Evolutionary conservation across 2,797 vertebrate genomes (phyloP).

Genomic region (Sebastes paucispinis): DNA sequence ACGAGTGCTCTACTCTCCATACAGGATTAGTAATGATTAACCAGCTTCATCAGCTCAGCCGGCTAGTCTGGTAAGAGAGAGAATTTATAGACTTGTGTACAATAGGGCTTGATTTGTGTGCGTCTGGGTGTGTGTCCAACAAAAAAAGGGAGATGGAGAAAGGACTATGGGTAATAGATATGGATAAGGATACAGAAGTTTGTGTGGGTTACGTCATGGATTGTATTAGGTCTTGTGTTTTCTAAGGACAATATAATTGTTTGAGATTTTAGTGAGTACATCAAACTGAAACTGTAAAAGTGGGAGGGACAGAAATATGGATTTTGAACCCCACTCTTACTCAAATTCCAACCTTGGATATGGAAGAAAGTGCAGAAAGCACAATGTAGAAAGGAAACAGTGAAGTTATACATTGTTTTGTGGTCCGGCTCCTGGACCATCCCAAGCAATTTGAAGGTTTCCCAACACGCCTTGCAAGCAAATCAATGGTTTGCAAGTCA

Average conservation of each 20-base stretch:
- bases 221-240: background rate
- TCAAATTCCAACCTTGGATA: background rate
- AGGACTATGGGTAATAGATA: background rate
- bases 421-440: background rate
- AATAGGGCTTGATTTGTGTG: conserved; percentile 25
- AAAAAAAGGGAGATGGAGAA: background rate
- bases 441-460: conserved; percentile 3
- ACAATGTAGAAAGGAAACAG: background rate
- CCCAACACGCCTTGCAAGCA: conserved; percentile 15
- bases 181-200: rapidly evolving
- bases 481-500: conserved; percentile 49
- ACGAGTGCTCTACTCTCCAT: background rate
- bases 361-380: background rate
- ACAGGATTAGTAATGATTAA: conserved; percentile 66
- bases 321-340: background rate
- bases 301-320: background rate
- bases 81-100: conserved; percentile 51
- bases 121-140: background rate
- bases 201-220: background rate
- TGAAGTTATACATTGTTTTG: background rate
- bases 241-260: too few relatives aligned
- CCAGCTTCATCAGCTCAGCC: conserved; percentile 57
- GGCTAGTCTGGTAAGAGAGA: background rate
- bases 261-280: too few relatives aligned
- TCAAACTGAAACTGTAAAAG: background rate